Evolutionary conservation across 2,797 vertebrate genomes (phyloP).

Genomic region (Tadarida brasiliensis): DNA sequence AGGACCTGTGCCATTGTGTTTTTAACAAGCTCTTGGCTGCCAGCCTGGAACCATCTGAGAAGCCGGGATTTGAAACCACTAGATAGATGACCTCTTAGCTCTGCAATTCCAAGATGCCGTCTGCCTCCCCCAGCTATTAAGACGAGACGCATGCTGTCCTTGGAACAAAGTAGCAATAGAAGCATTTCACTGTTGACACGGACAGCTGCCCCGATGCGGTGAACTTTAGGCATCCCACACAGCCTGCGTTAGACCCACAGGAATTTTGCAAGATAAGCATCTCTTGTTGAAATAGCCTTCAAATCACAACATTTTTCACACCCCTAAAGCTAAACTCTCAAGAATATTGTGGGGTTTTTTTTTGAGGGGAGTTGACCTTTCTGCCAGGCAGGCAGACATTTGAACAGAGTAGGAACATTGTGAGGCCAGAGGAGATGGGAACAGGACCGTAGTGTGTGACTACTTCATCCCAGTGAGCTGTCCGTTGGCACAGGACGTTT

Average conservation of each 20-base stretch:
- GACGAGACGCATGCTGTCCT: background rate
- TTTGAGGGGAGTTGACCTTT: constrained; percentile 39
- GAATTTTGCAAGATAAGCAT: constrained; percentile 50
- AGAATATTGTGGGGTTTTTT: background rate
- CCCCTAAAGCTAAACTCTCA: background rate
- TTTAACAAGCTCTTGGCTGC: constrained; percentile 11
- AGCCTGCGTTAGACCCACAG: background rate
- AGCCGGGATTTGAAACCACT: constrained; percentile 29
- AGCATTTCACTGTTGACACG: background rate
- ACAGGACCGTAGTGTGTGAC: background rate
- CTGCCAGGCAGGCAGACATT: background rate
- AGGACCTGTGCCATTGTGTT: background rate
- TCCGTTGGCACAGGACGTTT: background rate
- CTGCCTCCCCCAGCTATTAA: background rate
- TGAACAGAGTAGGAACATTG: constrained; percentile 48
- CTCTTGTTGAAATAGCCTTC: constrained; percentile 16
- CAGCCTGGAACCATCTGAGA: background rate
- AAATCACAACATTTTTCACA: constrained; percentile 34
- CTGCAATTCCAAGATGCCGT: background rate
- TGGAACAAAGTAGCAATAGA: constrained; percentile 10
- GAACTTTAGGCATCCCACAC: background rate
- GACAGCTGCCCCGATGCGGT: background rate
- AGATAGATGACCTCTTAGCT: background rate
- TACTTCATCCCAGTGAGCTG: background rate
- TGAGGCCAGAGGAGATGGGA: background rate